Base-by-base conservation (phyloP, 1,140 invertebrate species). In the Hesperophylax magnus region DNA sequence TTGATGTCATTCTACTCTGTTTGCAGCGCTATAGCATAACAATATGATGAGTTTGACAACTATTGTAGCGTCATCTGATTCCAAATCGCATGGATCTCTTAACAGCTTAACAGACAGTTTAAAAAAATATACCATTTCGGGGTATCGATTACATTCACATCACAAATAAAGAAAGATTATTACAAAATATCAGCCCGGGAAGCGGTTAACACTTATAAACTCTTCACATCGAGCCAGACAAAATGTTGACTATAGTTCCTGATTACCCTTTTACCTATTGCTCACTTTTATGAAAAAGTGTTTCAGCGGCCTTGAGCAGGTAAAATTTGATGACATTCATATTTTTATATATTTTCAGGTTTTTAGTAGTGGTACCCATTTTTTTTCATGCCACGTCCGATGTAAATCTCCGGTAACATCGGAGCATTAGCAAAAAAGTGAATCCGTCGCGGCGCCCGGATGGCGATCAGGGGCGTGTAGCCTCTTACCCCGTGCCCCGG, bases 391-490 rank as follows among this genome's bases (percentile, higher is more conserved):
- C 6, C 11, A 65, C 27, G 17, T 14, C 9, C 14, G 27, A 65
- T 14, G 27, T 65, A 65, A 17, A 31, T 65, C 27, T 24, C 27
- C 27, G 9, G 22, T 27, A 65, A 31, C 63, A 65, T 65, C 27
- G 17, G 20, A 22, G 11, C 63, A 34, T 65, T 65, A 65, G 63
- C 63, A 65, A 65, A 65, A 65, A 65, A 24, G 17, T 14, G 22
- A 17, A 17, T 65, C 2, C 63, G 17, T n/a, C 17, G n/a, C 39
- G 67, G 67, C 67, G 67, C 67, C 67, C 47, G 34, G 67, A 52
- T 53, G 67, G 67, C 67, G 67, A 53, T 71, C 67, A 53, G n/a
- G 67, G 67, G 67, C 67, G 67, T 71, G 27, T 27, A 34, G 27
- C 27, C 22, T 71, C 18, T 18, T 53, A 14, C 67, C 22, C 11